These are phyloP conservation scores for Tetrax tetrax DNA, from an alignment of 2,113 vertebrate species.

Conservation along the genomic window DNA sequence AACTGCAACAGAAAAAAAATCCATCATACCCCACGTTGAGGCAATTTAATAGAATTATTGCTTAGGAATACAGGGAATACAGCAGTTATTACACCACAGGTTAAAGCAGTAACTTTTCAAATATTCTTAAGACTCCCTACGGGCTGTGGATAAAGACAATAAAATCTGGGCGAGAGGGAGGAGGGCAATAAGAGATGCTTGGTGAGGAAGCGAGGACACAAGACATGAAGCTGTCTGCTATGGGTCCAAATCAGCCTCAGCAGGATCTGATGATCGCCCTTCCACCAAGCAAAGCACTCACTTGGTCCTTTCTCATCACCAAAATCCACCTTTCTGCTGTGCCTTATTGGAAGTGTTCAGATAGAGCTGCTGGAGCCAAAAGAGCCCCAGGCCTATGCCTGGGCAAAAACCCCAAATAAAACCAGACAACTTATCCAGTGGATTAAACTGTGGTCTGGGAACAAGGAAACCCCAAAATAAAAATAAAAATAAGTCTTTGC, in stretches of 20 bases:
- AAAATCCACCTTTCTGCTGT: neutral
- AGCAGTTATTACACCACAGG: neutral
- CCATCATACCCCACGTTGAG: neutral
- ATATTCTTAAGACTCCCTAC: neutral
- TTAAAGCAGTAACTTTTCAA: neutral
- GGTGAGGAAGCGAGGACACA: neutral
- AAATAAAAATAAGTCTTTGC: neutral
- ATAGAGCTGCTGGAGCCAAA: neutral
- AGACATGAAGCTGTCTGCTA: neutral
- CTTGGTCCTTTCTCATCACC: neutral
- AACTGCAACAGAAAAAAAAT: neutral
- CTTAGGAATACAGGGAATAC: neutral
- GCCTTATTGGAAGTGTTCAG: neutral
- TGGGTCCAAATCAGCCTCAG: neutral
- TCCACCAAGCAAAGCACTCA: neutral
- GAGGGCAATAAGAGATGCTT: neutral
- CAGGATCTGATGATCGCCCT: neutral
- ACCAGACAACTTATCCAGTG: neutral
- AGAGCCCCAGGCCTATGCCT: neutral
- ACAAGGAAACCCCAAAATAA: neutral
- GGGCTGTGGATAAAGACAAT: neutral
- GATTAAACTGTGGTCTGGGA: neutral
- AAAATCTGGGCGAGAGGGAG: neutral
- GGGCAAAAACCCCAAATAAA: neutral
- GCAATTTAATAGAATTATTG: neutral